Conservation (phyloP, 2,113 vertebrate genomes). For the Myotis lucifugus region DNA sequence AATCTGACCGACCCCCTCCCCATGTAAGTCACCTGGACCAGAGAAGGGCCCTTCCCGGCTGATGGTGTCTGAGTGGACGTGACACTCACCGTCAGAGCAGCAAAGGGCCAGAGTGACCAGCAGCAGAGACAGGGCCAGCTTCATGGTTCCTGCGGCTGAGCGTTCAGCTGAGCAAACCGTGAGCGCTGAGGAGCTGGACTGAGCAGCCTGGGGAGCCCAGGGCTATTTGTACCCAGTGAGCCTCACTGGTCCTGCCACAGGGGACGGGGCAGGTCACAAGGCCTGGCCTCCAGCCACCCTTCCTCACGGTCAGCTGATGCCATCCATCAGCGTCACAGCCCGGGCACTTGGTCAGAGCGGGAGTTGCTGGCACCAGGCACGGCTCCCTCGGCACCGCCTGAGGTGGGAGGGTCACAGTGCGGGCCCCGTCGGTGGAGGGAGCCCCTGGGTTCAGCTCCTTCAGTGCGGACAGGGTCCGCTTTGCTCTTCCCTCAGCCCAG, state of each 20-base stretch:
- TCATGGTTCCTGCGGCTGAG: slow-evolving; percentile 44
- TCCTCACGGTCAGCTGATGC: background rate
- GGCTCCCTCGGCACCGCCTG: accelerated
- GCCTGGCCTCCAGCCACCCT: background rate
- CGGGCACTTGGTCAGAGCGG: accelerated
- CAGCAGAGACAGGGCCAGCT: background rate
- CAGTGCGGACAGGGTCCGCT: too few species aligned
- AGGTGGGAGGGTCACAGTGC: background rate
- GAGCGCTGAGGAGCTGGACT: background rate
- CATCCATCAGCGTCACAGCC: background rate
- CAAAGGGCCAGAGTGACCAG: slow-evolving; percentile 40
- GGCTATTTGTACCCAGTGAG: background rate
- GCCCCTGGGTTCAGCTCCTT: background rate
- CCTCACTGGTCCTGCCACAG: background rate
- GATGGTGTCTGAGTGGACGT: background rate
- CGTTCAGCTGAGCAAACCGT: background rate
- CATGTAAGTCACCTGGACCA: background rate
- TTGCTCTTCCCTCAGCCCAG: background rate
- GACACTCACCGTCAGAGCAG: slow-evolving; percentile 59
- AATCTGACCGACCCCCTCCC: background rate
- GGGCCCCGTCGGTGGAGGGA: accelerated
- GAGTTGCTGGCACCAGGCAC: background rate
- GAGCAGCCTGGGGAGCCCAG: background rate
- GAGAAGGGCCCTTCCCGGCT: background rate
- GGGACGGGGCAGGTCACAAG: background rate